These are phyloP conservation scores for Pyrocoelia pectoralis DNA, from an alignment of 2,888 invertebrate genomes.

Conservation along the genomic window DNA sequence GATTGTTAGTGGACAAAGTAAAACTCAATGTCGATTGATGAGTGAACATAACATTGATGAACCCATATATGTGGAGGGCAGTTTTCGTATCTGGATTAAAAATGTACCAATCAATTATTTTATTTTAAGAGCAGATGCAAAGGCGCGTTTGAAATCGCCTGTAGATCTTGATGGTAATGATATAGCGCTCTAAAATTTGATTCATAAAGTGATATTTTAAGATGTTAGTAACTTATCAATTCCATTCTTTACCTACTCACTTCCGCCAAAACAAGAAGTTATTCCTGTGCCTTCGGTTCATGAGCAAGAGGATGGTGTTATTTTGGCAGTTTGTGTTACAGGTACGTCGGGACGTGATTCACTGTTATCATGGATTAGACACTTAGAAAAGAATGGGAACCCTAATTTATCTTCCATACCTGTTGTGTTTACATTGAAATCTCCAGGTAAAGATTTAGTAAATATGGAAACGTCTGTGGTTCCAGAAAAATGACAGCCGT, in stretches of 20 bases:
- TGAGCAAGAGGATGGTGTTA: slow-evolving; percentile 91
- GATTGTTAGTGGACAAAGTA: slow-evolving; percentile 89
- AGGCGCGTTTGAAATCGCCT: slow-evolving; percentile 54
- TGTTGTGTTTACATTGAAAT: slow-evolving; percentile 83
- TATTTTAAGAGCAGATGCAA: slow-evolving; percentile 76
- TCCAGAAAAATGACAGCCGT: not conserved
- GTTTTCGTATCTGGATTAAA: slow-evolving; percentile 80
- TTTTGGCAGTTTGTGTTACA: slow-evolving; percentile 88
- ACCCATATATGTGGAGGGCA: slow-evolving; percentile 85
- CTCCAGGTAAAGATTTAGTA: slow-evolving; percentile 63
- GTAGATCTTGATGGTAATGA: slow-evolving; percentile 72
- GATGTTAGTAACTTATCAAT: slow-evolving; percentile 76
- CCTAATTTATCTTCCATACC: slow-evolving; percentile 76
- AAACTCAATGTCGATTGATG: slow-evolving; percentile 75
- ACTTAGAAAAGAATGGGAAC: slow-evolving; percentile 79
- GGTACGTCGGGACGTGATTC: slow-evolving; percentile 92
- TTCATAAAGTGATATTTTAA: slow-evolving; percentile 54
- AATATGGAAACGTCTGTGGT: not conserved
- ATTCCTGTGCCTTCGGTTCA: slow-evolving; percentile 74
- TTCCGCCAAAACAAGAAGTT: slow-evolving; percentile 58
- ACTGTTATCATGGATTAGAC: slow-evolving; percentile 88
- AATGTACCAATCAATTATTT: slow-evolving; percentile 84
- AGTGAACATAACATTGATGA: slow-evolving; percentile 67
- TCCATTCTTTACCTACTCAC: slow-evolving; percentile 62
- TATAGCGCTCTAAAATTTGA: not conserved